Percentiles rank a stretch among this genome's conserved stretches.
These are phyloP conservation scores for Ctenoplectra terminalis DNA, from an alignment of 1,140 invertebrate species.

Conservation along the genomic window DNA sequence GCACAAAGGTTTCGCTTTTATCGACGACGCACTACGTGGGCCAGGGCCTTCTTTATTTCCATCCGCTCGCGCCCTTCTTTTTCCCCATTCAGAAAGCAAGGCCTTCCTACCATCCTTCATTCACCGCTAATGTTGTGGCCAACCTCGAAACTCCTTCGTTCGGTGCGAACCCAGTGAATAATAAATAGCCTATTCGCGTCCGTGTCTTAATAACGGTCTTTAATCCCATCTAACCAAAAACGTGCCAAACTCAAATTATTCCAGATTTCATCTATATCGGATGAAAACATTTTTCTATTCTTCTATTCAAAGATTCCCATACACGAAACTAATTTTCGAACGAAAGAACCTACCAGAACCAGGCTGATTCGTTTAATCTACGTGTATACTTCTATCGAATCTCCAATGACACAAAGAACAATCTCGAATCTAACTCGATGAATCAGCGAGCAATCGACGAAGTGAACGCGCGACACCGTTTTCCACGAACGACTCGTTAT, in stretches of 20 bases:
- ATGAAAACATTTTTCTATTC: too few relatives aligned
- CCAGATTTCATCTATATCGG: too few relatives aligned
- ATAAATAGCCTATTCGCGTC: background rate
- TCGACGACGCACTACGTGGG: constrained; percentile 36
- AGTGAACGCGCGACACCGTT: background rate
- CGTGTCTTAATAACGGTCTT: background rate
- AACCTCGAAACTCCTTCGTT: background rate
- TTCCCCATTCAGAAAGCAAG: constrained; percentile 29
- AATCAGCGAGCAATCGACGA: background rate
- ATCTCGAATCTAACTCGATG: background rate
- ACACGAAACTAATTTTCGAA: background rate
- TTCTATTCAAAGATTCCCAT: too few relatives aligned
- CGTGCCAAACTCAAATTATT: too few relatives aligned
- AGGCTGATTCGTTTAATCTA: background rate
- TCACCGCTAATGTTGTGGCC: background rate
- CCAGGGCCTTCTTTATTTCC: constrained; percentile 45
- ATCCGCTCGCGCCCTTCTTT: constrained; percentile 17
- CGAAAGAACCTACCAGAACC: background rate
- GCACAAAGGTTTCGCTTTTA: constrained; percentile 48
- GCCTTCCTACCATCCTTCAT: background rate
- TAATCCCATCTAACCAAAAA: background rate
- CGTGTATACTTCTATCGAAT: background rate
- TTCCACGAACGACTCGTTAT: constrained; percentile 30
- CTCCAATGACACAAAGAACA: background rate
- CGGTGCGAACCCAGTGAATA: background rate